Evolutionary conservation across 1,140 invertebrate genomes (phyloP).

Genomic region (Psilanteris sp.): DNA sequence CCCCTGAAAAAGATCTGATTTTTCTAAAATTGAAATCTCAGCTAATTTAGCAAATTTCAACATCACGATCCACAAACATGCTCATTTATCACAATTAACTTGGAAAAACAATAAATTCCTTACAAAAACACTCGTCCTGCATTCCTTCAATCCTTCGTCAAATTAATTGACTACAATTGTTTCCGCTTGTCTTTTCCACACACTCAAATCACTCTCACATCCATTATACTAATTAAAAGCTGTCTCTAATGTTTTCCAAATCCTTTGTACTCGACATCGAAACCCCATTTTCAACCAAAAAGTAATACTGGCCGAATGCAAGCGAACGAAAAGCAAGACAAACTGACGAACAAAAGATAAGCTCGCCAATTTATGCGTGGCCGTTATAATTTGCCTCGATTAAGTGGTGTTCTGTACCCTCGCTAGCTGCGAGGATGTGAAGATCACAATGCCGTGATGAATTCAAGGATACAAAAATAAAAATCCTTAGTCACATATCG

Average conservation of each 20-base stretch:
- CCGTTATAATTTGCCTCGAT: slow-evolving; percentile 34
- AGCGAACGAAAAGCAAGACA: slow-evolving; percentile 1
- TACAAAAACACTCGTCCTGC: slow-evolving; percentile 7
- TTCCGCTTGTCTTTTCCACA: slow-evolving; percentile 32
- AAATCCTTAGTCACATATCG: slow-evolving; percentile 41
- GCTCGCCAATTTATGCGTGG: background rate
- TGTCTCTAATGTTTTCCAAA: slow-evolving; percentile 19
- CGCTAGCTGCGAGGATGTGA: too few species aligned
- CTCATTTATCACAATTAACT: too few species aligned
- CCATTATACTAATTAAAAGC: slow-evolving; percentile 45
- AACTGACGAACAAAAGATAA: background rate
- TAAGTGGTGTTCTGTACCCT: slow-evolving; percentile 8
- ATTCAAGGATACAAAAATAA: slow-evolving; percentile 12
- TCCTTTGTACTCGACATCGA: slow-evolving; percentile 15
- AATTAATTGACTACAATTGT: slow-evolving; percentile 41
- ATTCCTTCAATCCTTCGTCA: slow-evolving; percentile 2
- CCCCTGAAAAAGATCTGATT: too few species aligned
- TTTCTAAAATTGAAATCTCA: too few species aligned
- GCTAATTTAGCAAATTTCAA: background rate
- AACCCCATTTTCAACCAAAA: background rate
- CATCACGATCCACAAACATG: background rate
- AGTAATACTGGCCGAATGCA: slow-evolving; percentile 6
- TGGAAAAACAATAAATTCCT: slow-evolving; percentile 14
- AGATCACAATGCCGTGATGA: too few species aligned
- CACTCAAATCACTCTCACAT: slow-evolving; percentile 4